A percentile compares a stretch with the other conserved stretches of the same genome.
These are phyloP conservation scores for Spinus pinus DNA, from an alignment of 2,797 vertebrate genomes.

Conservation along the genomic window DNA sequence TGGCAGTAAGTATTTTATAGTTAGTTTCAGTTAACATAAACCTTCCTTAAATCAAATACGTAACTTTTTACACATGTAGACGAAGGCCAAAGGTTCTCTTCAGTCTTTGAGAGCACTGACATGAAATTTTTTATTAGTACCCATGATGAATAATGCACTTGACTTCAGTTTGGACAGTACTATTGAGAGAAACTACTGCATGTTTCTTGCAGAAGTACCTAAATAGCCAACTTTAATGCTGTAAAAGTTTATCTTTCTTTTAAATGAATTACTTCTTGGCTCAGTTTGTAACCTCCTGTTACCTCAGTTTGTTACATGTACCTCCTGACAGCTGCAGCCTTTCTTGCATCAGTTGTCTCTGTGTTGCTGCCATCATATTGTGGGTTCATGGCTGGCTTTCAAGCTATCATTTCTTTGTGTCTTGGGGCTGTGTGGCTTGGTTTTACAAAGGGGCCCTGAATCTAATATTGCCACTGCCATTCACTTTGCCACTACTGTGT, in stretches of 20 bases:
- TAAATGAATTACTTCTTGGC: neutral
- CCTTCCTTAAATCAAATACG: constrained; percentile 1
- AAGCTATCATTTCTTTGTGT: neutral
- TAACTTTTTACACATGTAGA: constrained; percentile 17
- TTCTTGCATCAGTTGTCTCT: neutral
- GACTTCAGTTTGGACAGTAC: neutral
- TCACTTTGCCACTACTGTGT: neutral
- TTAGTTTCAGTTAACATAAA: constrained; percentile 21
- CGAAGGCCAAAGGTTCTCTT: constrained; percentile 20
- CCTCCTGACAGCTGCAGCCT: neutral
- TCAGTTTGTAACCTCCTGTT: neutral
- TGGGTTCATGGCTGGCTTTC: neutral
- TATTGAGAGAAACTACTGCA: neutral
- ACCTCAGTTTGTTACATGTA: neutral
- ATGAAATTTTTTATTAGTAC: constrained; percentile 20
- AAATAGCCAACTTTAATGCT: neutral
- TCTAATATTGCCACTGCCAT: neutral
- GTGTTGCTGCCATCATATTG: neutral
- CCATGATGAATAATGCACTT: neutral
- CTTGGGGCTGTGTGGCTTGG: neutral
- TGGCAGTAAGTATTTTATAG: constrained; percentile 14
- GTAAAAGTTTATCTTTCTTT: neutral
- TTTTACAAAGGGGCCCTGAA: neutral
- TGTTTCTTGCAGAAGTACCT: neutral
- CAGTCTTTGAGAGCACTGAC: neutral